Conservation (phyloP, 2,797 vertebrate genomes). For the Falco concolor region DNA sequence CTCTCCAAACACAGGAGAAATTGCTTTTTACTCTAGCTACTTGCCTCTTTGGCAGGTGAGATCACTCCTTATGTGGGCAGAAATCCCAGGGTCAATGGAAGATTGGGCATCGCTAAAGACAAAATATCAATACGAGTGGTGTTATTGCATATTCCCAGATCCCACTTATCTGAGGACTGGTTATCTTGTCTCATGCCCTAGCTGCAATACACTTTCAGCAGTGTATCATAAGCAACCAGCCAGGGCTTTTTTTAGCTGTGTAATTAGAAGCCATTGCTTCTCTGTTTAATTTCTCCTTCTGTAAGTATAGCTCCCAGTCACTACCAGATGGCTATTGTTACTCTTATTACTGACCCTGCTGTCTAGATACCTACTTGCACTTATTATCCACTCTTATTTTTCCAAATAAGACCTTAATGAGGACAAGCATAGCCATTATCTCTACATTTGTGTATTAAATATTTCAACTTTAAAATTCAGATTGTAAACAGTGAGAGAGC, state of each 20-base stretch:
- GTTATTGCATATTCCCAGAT: not conserved
- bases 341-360: not conserved
- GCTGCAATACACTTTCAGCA: not conserved
- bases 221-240: not conserved
- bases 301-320: not conserved
- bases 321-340: not conserved
- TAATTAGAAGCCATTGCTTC: constrained; percentile 6
- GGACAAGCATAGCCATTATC: not conserved
- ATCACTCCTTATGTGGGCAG: not conserved
- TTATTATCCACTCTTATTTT: not conserved
- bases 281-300: constrained; percentile 16
- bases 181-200: not conserved
- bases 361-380: not conserved
- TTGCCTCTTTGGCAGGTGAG: not conserved
- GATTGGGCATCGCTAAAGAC: not conserved
- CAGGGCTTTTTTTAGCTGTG: not conserved
- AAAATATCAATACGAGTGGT: not conserved
- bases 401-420: not conserved
- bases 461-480: not conserved
- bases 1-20: not conserved
- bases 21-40: not conserved
- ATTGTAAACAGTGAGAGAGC: not conserved
- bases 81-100: not conserved
- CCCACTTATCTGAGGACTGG: not conserved
- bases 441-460: not conserved